These are phyloP conservation scores for Caenorhabditis afra DNA, from an alignment of 2,888 invertebrate genomes.

Conservation along the genomic window DNA sequence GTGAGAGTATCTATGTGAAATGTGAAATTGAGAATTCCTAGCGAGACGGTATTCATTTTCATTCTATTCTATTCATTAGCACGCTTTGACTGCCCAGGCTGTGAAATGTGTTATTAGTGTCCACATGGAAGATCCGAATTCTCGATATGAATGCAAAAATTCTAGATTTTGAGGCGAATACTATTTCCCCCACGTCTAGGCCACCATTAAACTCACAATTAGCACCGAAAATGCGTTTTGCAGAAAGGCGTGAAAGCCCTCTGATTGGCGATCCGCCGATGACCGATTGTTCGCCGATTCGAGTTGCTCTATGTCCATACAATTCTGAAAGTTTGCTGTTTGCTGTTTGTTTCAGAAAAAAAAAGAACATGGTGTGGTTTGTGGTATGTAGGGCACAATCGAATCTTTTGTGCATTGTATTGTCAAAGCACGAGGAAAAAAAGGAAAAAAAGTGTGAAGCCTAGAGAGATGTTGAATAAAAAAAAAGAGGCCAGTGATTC, in stretches of 20 bases:
- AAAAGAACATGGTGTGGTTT: conserved; percentile 1
- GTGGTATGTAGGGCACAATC: not conserved
- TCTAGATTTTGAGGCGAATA: too few species aligned
- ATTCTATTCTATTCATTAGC: not conserved
- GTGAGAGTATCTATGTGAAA: not conserved
- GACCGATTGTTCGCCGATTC: conserved; percentile 52
- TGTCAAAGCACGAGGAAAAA: not conserved
- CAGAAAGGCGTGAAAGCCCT: conserved; percentile 47
- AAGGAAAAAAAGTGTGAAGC: conserved; percentile 6
- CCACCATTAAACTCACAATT: conserved; percentile 52
- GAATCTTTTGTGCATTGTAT: conserved; percentile 7
- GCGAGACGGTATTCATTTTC: not conserved
- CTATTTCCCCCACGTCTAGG: too few species aligned
- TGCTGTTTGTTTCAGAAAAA: too few species aligned
- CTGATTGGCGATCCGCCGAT: conserved; percentile 39
- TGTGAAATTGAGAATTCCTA: too few species aligned
- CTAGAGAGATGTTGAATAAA: conserved; percentile 40
- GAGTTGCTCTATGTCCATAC: conserved; percentile 61
- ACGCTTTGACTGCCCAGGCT: conserved; percentile 8
- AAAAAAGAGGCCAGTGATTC: conserved; percentile 34
- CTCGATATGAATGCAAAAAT: conserved; percentile 11
- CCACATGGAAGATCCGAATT: conserved; percentile 26
- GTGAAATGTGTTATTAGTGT: not conserved
- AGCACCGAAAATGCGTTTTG: conserved; percentile 50
- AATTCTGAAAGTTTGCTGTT: conserved; percentile 62